Base-by-base conservation (phyloP, 2,113 vertebrate genomes). In the Hippocampus barbouri region DNA sequence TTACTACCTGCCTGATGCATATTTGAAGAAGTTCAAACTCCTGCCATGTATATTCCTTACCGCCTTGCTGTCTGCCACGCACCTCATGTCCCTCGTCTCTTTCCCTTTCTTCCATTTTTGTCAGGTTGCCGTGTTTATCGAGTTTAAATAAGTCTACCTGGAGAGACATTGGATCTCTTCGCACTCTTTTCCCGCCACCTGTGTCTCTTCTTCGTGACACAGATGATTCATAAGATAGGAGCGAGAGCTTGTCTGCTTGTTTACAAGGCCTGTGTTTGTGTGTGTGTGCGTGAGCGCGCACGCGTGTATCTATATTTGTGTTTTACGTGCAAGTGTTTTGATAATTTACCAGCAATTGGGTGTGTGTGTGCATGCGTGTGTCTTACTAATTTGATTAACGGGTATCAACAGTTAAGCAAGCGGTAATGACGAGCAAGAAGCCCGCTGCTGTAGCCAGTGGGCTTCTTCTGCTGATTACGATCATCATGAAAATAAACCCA, bases 301-400 rank as follows among this genome's bases (percentile, higher is more conserved):
- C 4, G 3, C 4, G 34, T 38, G 34, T 6, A 38, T 38, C 34
- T 38, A 38, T 49, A 21, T 51, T 41, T 20, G 62, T 68, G 74
- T 43, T 20, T 30, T 11, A 59, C 40, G 23, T 68, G 49, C 53
- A 49, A 81, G 71, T 47, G 30, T 67, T 64, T 70, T 23, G 57
- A 54, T 45, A 65, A 41, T 53, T 41, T 73, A 43, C 75, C 27
- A 54, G 53, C 66, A 56, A 57, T 38, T 60, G 43, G 57, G 54
- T 65, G 34, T 18, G 2, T 54, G 2, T 59, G 47, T 79, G 81
- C 34, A 38, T 38, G 34, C 76, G 73, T 83, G 75, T 75, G 77
- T 78, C 79, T 85, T 82, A 81, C 79, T 90, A 90, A 90, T 91
- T 90, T 88, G 87, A 91, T 92, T 91, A 90, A 88, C 79, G 80